phyloP scores from a whole-genome alignment of 2,113 vertebrate genomes.

The Neotoma lepida region DNA sequence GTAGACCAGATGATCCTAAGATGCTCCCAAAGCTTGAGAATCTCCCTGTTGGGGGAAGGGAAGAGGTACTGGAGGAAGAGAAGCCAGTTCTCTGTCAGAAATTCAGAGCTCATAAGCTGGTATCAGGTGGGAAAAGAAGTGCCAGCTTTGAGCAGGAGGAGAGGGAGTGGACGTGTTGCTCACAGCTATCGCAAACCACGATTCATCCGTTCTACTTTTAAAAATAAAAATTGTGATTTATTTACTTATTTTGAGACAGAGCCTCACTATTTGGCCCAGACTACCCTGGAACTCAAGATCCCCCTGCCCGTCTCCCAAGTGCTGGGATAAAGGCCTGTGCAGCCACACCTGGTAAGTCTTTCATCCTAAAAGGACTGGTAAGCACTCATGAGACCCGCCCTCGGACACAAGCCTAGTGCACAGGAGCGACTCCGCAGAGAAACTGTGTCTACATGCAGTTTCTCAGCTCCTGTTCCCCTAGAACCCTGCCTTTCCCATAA shows the following conservation, averaged over 20 bases:
- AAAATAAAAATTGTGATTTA: too few species aligned
- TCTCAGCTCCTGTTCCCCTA: not conserved
- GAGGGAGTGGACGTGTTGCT: not conserved
- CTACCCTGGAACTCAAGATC: not conserved
- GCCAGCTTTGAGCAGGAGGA: constrained; percentile 35
- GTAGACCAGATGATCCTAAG: constrained; percentile 40
- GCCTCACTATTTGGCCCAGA: not conserved
- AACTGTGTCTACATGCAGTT: not conserved
- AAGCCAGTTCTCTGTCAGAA: constrained; percentile 18
- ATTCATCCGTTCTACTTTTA: not conserved
- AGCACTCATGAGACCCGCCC: not conserved
- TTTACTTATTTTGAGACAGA: not conserved
- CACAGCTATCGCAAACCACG: not conserved
- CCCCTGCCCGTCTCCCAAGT: too few species aligned
- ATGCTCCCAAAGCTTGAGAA: constrained; percentile 12
- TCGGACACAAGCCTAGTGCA: not conserved
- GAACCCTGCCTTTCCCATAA: not conserved
- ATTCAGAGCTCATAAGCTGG: constrained; percentile 46
- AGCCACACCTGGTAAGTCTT: not conserved
- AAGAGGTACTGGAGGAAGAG: not conserved
- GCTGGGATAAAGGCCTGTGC: not conserved
- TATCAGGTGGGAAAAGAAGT: constrained; percentile 38
- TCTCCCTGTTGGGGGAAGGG: not conserved
- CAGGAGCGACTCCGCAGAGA: not conserved
- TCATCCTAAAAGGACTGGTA: not conserved